phyloP scores from a whole-genome alignment of 2,888 invertebrate species.

The Flexamia atlantica region DNA sequence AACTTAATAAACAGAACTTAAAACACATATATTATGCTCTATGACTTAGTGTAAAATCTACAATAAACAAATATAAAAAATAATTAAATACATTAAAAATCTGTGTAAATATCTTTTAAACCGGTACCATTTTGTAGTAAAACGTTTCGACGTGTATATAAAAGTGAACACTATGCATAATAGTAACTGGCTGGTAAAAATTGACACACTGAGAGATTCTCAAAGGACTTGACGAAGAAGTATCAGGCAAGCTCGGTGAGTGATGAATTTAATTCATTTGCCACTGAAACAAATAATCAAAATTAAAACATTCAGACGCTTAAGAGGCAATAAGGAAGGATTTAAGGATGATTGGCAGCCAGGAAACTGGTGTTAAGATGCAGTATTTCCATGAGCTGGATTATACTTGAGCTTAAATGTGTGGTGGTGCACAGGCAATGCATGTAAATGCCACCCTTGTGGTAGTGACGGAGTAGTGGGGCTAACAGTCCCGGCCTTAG shows the following conservation, averaged over 20 bases:
- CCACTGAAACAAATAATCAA: conserved; percentile 67
- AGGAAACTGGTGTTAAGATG: too few species aligned
- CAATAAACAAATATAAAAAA: conserved; percentile 10
- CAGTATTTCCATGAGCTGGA: too few species aligned
- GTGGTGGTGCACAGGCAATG: too few species aligned
- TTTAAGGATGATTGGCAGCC: too few species aligned
- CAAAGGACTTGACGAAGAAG: background rate
- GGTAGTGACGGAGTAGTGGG: too few species aligned
- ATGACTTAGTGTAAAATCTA: conserved; percentile 35
- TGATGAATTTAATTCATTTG: conserved; percentile 63
- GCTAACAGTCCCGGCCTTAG: too few species aligned
- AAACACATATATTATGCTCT: conserved; percentile 23
- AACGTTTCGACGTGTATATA: background rate
- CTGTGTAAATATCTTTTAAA: conserved; percentile 13
- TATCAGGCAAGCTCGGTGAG: conserved; percentile 29
- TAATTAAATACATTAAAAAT: background rate
- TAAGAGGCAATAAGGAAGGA: too few species aligned
- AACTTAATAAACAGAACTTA: conserved; percentile 22
- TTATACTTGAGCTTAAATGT: too few species aligned
- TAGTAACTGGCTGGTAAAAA: background rate
- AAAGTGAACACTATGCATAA: conserved; percentile 6
- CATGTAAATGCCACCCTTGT: too few species aligned
- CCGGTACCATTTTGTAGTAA: background rate
- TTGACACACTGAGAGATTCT: conserved; percentile 41
- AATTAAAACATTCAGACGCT: too few species aligned